Evolutionary conservation across 2,797 vertebrate species (phyloP).

Genomic region (Neosilurus hyrtlii): DNA sequence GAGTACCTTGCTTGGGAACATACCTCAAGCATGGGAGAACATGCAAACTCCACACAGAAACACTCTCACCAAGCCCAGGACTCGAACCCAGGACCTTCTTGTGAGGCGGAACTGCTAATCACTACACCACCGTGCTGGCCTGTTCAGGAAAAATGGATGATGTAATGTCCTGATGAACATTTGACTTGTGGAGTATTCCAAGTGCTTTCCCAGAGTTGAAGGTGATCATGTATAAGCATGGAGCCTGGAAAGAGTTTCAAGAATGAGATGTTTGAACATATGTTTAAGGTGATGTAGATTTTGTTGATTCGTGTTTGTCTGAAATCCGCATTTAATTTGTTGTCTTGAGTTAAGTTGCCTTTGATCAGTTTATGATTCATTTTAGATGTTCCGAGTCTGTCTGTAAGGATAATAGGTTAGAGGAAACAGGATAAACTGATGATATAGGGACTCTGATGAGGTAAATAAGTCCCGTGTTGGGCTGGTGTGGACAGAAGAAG

Average conservation of each 20-base stretch:
- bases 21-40: too few relatives aligned
- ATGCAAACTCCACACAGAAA: too few relatives aligned
- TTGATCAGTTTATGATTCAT: not conserved
- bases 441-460: not conserved
- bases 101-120: too few relatives aligned
- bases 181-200: not conserved
- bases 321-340: not conserved
- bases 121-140: too few relatives aligned
- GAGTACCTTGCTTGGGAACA: too few relatives aligned
- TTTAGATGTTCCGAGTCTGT: not conserved
- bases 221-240: too few relatives aligned
- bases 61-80: too few relatives aligned
- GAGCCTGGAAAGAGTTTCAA: not conserved
- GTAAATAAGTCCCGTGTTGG: not conserved
- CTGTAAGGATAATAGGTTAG: not conserved
- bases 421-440: not conserved
- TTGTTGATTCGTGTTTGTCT: not conserved
- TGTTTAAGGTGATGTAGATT: not conserved
- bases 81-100: too few relatives aligned
- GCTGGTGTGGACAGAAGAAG: not conserved
- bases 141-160: not conserved
- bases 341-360: too few relatives aligned
- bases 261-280: not conserved
- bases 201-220: not conserved
- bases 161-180: not conserved